A percentile compares a stretch with the other conserved stretches of the same genome.
phyloP scores from a whole-genome alignment of 1,140 invertebrate species.

The Dendrolimus kikuchii region DNA sequence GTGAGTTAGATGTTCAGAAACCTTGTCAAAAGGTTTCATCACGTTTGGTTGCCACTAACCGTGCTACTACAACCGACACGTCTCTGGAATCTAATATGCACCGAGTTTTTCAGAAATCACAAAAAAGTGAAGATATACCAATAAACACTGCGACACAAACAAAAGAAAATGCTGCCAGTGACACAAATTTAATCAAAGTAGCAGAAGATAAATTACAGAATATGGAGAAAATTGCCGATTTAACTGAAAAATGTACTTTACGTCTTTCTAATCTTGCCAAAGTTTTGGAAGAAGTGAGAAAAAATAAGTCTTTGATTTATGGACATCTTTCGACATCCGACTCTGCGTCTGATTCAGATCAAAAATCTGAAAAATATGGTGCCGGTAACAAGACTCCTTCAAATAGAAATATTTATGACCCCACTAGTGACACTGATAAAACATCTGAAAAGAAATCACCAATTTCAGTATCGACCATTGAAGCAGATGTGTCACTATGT shows the following conservation, averaged over 20 bases:
- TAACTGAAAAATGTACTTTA: constrained; percentile 71
- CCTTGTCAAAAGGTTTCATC: constrained; percentile 1
- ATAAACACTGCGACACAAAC: constrained; percentile 46
- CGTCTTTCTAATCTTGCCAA: constrained; percentile 70
- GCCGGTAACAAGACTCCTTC: not conserved
- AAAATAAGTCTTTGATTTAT: constrained; percentile 66
- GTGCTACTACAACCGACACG: constrained; percentile 13
- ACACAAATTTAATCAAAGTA: constrained; percentile 48
- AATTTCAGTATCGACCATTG: constrained; percentile 4
- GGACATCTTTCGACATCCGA: constrained; percentile 55
- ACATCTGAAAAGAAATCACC: constrained; percentile 6
- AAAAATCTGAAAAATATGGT: constrained; percentile 33
- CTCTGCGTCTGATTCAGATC: constrained; percentile 43
- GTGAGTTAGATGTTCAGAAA: too few relatives aligned
- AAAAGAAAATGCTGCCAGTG: constrained; percentile 31
- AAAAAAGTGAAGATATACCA: constrained; percentile 18
- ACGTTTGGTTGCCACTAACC: not conserved
- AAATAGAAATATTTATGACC: not conserved
- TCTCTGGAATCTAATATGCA: constrained; percentile 22
- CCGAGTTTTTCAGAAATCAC: constrained; percentile 5
- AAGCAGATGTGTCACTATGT: constrained; percentile 4
- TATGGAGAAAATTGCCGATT: constrained; percentile 66
- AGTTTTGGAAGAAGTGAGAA: constrained; percentile 72
- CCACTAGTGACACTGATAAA: not conserved
- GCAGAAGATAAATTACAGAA: constrained; percentile 60